Conservation (phyloP, 92 coral and sea anemone species). For the Nematostella vectensis region DNA sequence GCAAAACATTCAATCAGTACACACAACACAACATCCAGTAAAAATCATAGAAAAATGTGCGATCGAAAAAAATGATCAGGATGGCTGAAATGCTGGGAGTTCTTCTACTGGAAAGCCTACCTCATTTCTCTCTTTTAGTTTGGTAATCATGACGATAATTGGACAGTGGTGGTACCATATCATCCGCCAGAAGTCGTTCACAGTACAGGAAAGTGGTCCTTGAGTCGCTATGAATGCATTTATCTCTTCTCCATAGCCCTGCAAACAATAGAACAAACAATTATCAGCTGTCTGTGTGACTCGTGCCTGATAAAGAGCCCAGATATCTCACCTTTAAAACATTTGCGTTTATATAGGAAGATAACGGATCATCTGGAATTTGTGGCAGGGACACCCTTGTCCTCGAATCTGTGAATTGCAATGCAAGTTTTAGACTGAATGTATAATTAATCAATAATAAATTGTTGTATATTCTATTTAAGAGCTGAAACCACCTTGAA, state of each 20-base stretch:
- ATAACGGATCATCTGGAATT: conserved; percentile 67
- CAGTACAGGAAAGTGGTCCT: conserved; percentile 79
- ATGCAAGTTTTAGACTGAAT: no score
- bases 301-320: no score
- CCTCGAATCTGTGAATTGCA: conserved; percentile 47
- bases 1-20: no score
- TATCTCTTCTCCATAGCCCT: conserved; percentile 60
- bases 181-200: conserved; percentile 88
- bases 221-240: conserved; percentile 70
- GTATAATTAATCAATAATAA: no score
- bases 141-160: conserved; percentile 80
- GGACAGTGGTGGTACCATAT: conserved; percentile 87
- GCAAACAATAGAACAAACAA: conserved; percentile 9
- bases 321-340: conserved; percentile 68
- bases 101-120: conserved; percentile 29
- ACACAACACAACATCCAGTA: neutral
- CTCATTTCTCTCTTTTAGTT: conserved; percentile 85
- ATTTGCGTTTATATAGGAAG: conserved; percentile 80
- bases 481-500: no score
- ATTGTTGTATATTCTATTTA: no score
- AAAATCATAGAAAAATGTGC: neutral
- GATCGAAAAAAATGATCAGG: no score
- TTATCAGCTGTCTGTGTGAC: no score
- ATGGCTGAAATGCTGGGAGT: no score
- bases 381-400: conserved; percentile 72